These are phyloP conservation scores for Sarcophaga caerulescens DNA, from an alignment of 2,888 invertebrate genomes.

Conservation along the genomic window DNA sequence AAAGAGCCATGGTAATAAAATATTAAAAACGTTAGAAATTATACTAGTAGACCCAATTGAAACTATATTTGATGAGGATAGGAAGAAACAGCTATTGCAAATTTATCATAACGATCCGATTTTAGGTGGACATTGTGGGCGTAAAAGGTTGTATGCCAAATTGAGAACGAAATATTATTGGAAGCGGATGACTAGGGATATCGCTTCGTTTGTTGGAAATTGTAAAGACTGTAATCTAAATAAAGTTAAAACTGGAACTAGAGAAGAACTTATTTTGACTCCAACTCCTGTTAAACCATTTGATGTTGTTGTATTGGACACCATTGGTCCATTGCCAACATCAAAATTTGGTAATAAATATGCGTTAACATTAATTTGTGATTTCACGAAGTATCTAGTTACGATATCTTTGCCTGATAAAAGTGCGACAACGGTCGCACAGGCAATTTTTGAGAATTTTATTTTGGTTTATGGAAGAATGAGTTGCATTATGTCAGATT, in stretches of 20 bases:
- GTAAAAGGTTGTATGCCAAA: constrained; percentile 37
- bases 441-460: too few relatives aligned
- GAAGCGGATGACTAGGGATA: constrained; percentile 46
- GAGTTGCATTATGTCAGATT: constrained; percentile 61
- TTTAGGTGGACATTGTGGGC: constrained; percentile 14
- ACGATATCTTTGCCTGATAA: neutral
- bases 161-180: constrained; percentile 54
- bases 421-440: neutral
- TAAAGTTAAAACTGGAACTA: constrained; percentile 48
- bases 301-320: constrained; percentile 56
- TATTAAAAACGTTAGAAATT: neutral
- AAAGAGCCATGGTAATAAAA: constrained; percentile 5
- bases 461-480: too few relatives aligned
- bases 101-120: constrained; percentile 2
- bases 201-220: constrained; percentile 20
- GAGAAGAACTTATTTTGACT: neutral
- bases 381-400: neutral
- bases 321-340: constrained; percentile 65
- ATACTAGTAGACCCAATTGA: too few relatives aligned
- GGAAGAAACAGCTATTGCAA: neutral
- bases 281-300: constrained; percentile 43
- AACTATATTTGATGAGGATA: neutral
- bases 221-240: constrained; percentile 56
- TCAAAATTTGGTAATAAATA: constrained; percentile 52
- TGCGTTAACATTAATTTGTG: neutral